These are phyloP conservation scores for Machimus atricapillus DNA, from an alignment of 2,888 invertebrate genomes.

Conservation along the genomic window DNA sequence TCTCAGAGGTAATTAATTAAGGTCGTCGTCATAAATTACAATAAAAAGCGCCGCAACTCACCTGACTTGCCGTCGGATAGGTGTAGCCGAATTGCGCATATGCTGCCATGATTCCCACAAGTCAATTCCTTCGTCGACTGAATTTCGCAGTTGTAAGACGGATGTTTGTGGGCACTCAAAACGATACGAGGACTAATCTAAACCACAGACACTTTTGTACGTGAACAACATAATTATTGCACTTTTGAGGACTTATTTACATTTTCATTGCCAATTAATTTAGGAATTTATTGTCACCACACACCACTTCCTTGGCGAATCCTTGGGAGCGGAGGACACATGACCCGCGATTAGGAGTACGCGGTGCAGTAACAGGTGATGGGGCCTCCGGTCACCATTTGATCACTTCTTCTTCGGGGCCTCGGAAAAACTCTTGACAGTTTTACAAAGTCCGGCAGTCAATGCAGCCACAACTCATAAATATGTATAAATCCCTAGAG, in stretches of 20 bases:
- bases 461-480: not conserved
- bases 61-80: conserved; percentile 92
- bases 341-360: not conserved
- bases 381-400: not conserved
- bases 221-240: conserved; percentile 25
- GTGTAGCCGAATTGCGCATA: conserved; percentile 93
- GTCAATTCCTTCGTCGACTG: not conserved
- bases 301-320: conserved; percentile 11
- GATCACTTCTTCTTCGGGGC: not conserved
- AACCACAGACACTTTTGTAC: conserved; percentile 23
- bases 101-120: conserved; percentile 66
- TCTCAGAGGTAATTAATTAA: not conserved
- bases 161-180: not conserved
- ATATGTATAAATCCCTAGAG: not conserved
- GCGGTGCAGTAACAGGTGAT: not conserved
- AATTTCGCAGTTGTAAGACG: not conserved
- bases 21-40: not conserved
- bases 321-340: not conserved
- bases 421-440: not conserved
- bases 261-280: not conserved
- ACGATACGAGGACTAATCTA: conserved; percentile 13
- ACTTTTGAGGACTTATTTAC: conserved; percentile 17
- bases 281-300: conserved; percentile 24
- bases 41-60: conserved; percentile 62
- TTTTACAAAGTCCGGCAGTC: not conserved